These are phyloP conservation scores for Nothobranchius furzeri DNA, from an alignment of 2,113 vertebrate species.

Conservation along the genomic window DNA sequence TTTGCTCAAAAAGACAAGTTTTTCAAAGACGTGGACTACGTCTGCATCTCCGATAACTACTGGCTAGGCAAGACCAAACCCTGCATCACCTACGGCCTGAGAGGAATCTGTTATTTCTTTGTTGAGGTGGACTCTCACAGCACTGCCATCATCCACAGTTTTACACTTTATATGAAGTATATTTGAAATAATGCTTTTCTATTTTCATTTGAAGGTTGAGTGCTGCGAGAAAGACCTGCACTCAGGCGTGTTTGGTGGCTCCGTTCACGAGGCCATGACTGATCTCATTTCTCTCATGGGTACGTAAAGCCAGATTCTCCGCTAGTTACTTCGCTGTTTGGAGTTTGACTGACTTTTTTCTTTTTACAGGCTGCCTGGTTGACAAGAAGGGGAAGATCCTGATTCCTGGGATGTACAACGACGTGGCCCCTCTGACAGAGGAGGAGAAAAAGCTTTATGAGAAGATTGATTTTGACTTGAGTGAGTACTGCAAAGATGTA, in stretches of 20 bases:
- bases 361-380: constrained; percentile 80
- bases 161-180: too few species aligned
- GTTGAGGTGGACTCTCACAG: constrained; percentile 77
- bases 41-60: constrained; percentile 98
- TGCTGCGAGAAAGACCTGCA: constrained; percentile 89
- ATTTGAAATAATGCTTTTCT: not conserved
- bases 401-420: constrained; percentile 84
- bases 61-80: constrained; percentile 97
- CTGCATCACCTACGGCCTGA: constrained; percentile 94
- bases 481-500: constrained; percentile 88
- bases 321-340: not conserved
- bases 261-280: constrained; percentile 93
- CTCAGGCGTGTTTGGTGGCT: constrained; percentile 95
- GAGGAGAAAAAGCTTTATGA: constrained; percentile 88
- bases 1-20: constrained; percentile 86
- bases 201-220: constrained; percentile 74
- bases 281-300: constrained; percentile 93
- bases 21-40: constrained; percentile 91
- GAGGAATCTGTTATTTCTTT: constrained; percentile 94
- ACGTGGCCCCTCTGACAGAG: constrained; percentile 83
- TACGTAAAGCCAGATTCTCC: constrained; percentile 60
- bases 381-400: constrained; percentile 86
- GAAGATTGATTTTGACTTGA: constrained; percentile 91
- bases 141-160: fast-evolving
- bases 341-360: not conserved